These are phyloP conservation scores for Saguinus imperator DNA, from an alignment of 2,113 vertebrate species.

Conservation along the genomic window DNA sequence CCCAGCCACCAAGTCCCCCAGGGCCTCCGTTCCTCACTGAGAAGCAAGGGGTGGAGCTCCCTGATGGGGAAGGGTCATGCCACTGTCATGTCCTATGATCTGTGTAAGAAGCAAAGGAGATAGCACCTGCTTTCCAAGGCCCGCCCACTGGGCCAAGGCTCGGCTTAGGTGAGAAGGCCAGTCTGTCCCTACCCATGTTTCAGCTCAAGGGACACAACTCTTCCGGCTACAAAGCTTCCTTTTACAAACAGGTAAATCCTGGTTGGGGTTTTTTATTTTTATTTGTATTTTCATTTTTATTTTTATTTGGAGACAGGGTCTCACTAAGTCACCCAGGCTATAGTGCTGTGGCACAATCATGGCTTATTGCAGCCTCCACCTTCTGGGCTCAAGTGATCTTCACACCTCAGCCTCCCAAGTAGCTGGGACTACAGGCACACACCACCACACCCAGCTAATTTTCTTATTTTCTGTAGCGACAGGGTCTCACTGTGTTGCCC, in stretches of 20 bases:
- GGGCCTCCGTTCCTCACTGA: neutral
- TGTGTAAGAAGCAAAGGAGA: neutral
- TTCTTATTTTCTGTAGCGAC: no score
- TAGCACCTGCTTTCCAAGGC: neutral
- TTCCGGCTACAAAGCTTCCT: neutral
- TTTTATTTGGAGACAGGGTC: no score
- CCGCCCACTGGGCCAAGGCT: neutral
- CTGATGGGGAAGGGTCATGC: no score
- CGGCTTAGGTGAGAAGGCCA: neutral
- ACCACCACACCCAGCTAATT: no score
- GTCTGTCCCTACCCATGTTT: neutral
- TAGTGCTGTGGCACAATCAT: no score
- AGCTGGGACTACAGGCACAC: no score
- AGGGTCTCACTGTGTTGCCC: no score
- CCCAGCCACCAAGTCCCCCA: neutral
- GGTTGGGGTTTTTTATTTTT: neutral
- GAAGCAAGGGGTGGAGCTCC: neutral
- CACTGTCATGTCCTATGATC: rapidly evolving
- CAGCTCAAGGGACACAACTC: neutral
- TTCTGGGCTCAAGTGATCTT: no score
- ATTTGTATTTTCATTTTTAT: no score
- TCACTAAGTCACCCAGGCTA: no score
- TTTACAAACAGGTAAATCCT: neutral
- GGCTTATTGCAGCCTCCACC: no score
- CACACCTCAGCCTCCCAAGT: no score